Evolutionary conservation across 2,113 vertebrate genomes (phyloP).

Genomic region (Naja naja): DNA sequence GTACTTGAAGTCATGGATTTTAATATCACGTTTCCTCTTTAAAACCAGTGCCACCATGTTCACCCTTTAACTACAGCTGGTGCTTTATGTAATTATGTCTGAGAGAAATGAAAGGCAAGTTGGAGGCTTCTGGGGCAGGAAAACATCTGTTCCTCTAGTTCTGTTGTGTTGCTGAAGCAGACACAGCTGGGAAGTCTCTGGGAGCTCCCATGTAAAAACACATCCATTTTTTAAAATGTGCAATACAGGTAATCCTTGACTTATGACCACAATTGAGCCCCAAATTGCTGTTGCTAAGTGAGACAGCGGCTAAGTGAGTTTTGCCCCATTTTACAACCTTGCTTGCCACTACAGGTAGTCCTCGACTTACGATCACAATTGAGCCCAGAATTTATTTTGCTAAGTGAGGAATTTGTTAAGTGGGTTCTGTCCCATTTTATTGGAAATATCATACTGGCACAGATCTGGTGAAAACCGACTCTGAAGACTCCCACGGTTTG

Average conservation of each 20-base stretch:
- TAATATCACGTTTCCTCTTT: neutral
- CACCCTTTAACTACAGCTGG: neutral
- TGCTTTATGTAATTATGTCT: neutral
- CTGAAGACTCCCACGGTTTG: too few relatives aligned
- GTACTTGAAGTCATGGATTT: constrained; percentile 54
- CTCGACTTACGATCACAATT: neutral
- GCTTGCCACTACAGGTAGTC: neutral
- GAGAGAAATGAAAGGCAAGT: neutral
- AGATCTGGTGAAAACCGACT: too few relatives aligned
- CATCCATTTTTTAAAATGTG: neutral
- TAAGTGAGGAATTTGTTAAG: neutral
- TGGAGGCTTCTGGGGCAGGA: neutral
- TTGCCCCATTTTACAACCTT: neutral
- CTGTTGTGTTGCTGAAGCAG: neutral
- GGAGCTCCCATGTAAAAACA: neutral
- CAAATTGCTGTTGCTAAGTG: neutral
- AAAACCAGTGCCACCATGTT: neutral
- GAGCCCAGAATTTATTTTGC: neutral
- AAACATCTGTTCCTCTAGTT: neutral
- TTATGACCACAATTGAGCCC: too few relatives aligned
- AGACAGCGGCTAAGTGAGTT: neutral
- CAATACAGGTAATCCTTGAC: neutral
- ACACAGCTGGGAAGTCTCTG: neutral
- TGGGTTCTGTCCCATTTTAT: neutral
- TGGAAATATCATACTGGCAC: too few relatives aligned